Percentiles rank a stretch among this genome's conserved stretches.
Evolutionary conservation across 64 coral and sea anemone genomes (phyloP).

Genomic region (Exaiptasia diaphana): DNA sequence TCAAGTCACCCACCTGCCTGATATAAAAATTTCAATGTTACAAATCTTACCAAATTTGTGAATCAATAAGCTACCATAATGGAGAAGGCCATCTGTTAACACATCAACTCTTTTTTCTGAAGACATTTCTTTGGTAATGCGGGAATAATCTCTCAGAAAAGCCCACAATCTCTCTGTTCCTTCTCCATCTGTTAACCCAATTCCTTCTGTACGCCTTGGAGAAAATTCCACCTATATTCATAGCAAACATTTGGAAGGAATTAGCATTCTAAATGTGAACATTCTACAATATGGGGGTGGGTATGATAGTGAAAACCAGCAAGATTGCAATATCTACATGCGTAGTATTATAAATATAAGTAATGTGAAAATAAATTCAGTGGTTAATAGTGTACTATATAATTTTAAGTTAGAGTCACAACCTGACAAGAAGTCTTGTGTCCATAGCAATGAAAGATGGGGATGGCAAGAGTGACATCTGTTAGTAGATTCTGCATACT

Average conservation of each 20-base stretch:
- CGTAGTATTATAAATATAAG: no score
- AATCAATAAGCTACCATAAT: background rate
- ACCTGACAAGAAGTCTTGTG: constrained; percentile 17
- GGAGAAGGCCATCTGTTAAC: constrained; percentile 20
- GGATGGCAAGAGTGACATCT: background rate
- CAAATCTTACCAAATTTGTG: constrained; percentile 30
- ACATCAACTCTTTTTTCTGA: constrained; percentile 44
- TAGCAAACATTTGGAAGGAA: no score
- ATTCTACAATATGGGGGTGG: no score
- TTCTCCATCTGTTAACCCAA: constrained; percentile 61
- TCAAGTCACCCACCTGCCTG: no score
- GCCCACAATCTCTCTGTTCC: constrained; percentile 58
- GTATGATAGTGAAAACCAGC: no score
- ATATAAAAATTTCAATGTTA: no score
- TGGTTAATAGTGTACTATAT: no score
- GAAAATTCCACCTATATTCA: constrained; percentile 13
- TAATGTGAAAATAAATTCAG: no score
- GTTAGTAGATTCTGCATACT: background rate
- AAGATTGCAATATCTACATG: no score
- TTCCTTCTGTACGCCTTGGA: constrained; percentile 21
- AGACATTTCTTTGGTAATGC: constrained; percentile 50
- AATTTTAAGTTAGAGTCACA: no score
- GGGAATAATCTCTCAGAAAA: constrained; percentile 10
- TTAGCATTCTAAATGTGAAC: no score
- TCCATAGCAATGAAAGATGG: constrained; percentile 24